Percentiles rank a stretch among this genome's conserved stretches.
Conservation (phyloP, 2,888 invertebrate species). For the Zhuqinia jingwanae region DNA sequence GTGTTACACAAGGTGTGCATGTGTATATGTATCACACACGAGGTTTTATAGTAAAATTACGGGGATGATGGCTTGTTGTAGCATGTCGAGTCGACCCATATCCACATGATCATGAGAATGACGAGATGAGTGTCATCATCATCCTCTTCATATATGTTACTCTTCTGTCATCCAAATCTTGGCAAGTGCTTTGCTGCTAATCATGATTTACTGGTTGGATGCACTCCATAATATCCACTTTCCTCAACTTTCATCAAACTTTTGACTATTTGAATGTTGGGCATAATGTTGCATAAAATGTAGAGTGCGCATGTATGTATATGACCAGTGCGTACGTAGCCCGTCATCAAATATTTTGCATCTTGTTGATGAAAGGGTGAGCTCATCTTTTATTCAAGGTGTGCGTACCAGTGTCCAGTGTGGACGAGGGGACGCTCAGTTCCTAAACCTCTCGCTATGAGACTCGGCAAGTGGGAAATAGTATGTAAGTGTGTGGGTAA, state of each 20-base stretch:
- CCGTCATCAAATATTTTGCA: no score
- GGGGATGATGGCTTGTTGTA: no score
- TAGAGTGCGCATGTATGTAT: neutral
- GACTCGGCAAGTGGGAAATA: neutral
- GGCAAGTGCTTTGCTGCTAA: conserved; percentile 1
- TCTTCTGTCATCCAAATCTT: neutral
- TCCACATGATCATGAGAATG: neutral
- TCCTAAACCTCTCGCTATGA: no score
- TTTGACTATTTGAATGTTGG: no score
- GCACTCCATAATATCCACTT: conserved; percentile 35
- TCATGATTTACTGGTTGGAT: conserved; percentile 46
- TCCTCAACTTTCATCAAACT: no score
- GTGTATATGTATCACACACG: no score
- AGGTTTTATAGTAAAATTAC: no score
- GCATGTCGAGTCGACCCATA: neutral
- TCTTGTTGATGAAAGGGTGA: neutral
- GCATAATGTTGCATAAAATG: neutral
- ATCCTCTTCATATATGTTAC: neutral
- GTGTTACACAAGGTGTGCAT: neutral
- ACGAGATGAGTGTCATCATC: neutral
- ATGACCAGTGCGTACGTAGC: neutral
- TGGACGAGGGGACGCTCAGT: no score
- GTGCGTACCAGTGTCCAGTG: neutral
- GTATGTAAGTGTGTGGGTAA: neutral
- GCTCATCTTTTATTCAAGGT: neutral